A percentile compares a stretch with the other conserved stretches of the same genome.
Conservation (phyloP, 2,113 vertebrate species). For the Eulacestoma nigropectus region DNA sequence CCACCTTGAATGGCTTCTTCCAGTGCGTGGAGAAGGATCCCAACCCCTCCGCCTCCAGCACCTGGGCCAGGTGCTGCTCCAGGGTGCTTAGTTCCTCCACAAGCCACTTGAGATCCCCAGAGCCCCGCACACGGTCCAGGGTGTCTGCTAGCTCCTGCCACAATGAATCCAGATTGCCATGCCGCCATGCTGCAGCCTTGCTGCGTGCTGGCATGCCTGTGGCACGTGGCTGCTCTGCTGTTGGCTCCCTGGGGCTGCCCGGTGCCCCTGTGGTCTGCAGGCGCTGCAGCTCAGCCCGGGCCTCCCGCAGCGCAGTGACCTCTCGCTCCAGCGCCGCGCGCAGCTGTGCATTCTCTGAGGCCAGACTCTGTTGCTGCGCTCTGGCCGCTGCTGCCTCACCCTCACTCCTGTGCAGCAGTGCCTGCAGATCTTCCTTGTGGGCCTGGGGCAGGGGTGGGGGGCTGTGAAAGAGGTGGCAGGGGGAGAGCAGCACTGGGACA, state of each 20-base stretch:
- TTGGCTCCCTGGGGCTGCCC: not conserved
- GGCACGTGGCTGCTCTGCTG: not conserved
- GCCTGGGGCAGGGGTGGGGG: constrained; percentile 10
- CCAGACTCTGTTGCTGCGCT: not conserved
- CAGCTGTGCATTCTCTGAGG: not conserved
- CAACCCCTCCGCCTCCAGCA: not conserved
- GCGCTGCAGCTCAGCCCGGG: constrained; percentile 76
- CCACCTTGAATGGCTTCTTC: not conserved
- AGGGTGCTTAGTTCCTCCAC: constrained; percentile 10
- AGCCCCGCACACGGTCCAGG: not conserved
- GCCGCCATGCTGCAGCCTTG: not conserved
- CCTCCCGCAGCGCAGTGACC: constrained; percentile 57
- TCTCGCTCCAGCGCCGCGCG: constrained; percentile 61
- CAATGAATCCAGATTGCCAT: not conserved
- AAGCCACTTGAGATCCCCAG: not conserved
- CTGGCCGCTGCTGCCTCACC: not conserved
- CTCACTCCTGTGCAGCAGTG: constrained; percentile 3
- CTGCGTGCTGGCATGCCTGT: not conserved
- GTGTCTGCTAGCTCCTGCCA: not conserved
- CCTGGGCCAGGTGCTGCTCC: constrained; percentile 51
- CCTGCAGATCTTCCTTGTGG: constrained; percentile 73
- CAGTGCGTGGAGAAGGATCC: not conserved
- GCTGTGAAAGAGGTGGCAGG: not conserved
- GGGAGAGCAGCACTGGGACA: not conserved
- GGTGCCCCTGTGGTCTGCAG: constrained; percentile 61